A percentile compares a stretch with the other conserved stretches of the same genome.
Conservation (phyloP, 2,113 vertebrate species). For the Onychostruthus taczanowskii region DNA sequence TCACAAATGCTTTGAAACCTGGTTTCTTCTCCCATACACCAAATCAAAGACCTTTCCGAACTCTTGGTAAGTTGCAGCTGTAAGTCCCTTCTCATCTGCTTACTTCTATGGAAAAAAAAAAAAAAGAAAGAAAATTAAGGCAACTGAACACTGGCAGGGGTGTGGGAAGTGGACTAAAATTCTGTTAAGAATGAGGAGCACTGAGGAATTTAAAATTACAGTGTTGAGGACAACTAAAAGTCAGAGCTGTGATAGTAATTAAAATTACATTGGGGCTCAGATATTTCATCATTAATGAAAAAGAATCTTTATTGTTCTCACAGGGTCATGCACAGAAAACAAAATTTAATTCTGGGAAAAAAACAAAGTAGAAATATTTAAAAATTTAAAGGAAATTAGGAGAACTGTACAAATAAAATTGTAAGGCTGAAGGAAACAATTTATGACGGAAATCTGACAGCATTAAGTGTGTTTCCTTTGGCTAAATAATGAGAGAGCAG, state of each 20-base stretch:
- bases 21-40: constrained; percentile 93
- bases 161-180: not conserved
- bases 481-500: not conserved
- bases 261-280: not conserved
- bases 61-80: constrained; percentile 80
- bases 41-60: constrained; percentile 89
- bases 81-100: not conserved
- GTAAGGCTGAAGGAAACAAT: not conserved
- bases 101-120: not conserved
- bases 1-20: constrained; percentile 96
- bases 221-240: not conserved
- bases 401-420: not conserved
- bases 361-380: not conserved
- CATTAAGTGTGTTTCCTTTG: not conserved
- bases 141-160: not conserved
- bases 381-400: not conserved
- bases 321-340: not conserved
- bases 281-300: not conserved
- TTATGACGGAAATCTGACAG: not conserved
- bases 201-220: not conserved
- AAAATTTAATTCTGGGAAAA: not conserved
- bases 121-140: not conserved
- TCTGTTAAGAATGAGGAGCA: not conserved
- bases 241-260: not conserved
- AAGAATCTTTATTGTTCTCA: not conserved